phyloP scores from a whole-genome alignment of 37 sponge, comb jelly and placozoan genomes.

The Diacarnus erythraeanus region DNA sequence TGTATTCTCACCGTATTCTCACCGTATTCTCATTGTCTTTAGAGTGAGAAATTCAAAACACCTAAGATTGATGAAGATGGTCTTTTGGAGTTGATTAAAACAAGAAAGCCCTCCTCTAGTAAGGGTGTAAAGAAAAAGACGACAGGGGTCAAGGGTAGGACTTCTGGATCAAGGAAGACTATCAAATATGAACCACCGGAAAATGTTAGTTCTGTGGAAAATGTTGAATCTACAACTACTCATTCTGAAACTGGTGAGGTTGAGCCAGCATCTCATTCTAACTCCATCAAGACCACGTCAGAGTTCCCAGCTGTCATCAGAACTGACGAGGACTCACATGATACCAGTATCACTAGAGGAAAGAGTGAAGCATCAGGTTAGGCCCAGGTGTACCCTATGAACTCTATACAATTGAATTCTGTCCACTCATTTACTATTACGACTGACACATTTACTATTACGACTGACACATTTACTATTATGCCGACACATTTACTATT shows the following conservation, averaged over 20 bases:
- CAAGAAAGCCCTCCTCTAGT: constrained; percentile 28
- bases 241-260: too few relatives aligned
- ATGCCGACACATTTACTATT: too few relatives aligned
- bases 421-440: too few relatives aligned
- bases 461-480: too few relatives aligned
- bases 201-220: neutral
- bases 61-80: constrained; percentile 82
- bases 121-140: constrained; percentile 7
- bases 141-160: neutral
- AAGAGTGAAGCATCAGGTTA: neutral
- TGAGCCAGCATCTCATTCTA: too few relatives aligned
- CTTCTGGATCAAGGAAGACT: constrained; percentile 4
- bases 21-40: neutral
- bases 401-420: too few relatives aligned
- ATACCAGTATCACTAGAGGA: neutral
- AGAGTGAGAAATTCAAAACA: constrained; percentile 68
- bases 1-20: neutral
- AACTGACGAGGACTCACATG: neutral
- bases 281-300: neutral
- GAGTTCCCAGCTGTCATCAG: too few relatives aligned
- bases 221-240: neutral
- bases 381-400: neutral
- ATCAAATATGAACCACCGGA: neutral
- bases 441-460: too few relatives aligned
- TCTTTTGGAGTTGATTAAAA: constrained; percentile 79